These are phyloP conservation scores for Embidobia sp. DNA, from an alignment of 2,888 invertebrate genomes.

Conservation along the genomic window DNA sequence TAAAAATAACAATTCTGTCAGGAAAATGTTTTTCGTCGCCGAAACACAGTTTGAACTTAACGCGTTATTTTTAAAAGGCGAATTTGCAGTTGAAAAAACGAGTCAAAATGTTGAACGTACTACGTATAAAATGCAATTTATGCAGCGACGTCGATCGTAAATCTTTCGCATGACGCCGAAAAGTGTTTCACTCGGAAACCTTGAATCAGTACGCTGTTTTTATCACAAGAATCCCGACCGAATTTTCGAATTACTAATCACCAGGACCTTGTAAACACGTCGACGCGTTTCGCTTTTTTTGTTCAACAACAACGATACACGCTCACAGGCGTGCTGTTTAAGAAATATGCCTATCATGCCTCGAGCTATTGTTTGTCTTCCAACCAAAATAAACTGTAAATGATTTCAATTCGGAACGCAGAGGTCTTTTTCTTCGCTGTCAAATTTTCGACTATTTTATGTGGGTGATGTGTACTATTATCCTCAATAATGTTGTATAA, in stretches of 20 bases:
- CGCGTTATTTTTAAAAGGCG: too few species aligned
- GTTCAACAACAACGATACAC: slow-evolving; percentile 36
- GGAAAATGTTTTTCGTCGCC: too few species aligned
- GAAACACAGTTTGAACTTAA: too few species aligned
- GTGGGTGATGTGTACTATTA: too few species aligned
- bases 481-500: too few species aligned
- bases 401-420: too few species aligned
- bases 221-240: slow-evolving; percentile 42
- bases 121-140: slow-evolving; percentile 54
- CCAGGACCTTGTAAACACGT: slow-evolving; percentile 61
- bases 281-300: slow-evolving; percentile 53
- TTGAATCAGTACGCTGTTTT: slow-evolving; percentile 57
- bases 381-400: too few species aligned
- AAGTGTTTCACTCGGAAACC: slow-evolving; percentile 54
- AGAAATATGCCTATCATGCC: slow-evolving; percentile 16
- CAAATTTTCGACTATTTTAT: too few species aligned
- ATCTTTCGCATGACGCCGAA: slow-evolving; percentile 52
- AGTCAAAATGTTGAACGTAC: slow-evolving; percentile 15
- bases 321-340: slow-evolving; percentile 9
- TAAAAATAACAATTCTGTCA: too few species aligned
- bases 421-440: too few species aligned
- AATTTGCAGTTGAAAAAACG: slow-evolving; percentile 13
- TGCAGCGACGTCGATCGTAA: slow-evolving; percentile 52
- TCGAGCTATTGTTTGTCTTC: slow-evolving; percentile 29
- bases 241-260: slow-evolving; percentile 60